Evolutionary conservation across 2,888 invertebrate species (phyloP), one percentile per base, ranked within the genome.

Genomic region (Eubasilissa splendida): DNA sequence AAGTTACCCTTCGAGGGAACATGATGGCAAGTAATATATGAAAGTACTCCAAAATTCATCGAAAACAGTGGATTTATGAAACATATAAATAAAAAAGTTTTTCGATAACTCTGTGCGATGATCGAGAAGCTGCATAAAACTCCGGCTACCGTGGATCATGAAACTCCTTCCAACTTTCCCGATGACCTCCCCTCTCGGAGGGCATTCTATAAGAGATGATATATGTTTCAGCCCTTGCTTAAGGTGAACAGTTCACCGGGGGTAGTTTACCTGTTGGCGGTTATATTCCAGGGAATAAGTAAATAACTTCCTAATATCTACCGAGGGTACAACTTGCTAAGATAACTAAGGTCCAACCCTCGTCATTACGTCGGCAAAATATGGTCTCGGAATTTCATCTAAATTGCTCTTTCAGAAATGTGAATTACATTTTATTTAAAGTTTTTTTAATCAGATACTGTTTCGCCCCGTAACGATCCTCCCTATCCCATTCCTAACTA

Each of bases 201-300:
- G 5, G 33, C 68, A 7, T 68, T 52, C 50, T 68, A 14, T 68
- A 68, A 50, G 33, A 9, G 50, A 52, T 52, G 52, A 9, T 68
- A 68, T 68, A 14, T 50, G 68, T 50, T n/a, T 50, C 68, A 12
- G 52, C 14, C 14, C 52, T 50, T n/a, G 10, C 56, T n/a, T 11
- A 54, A 71, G 71, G 71, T 54, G 53, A 71, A 11, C n/a, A 56
- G 33, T 71, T 71, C 56, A 71, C 52, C 33, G 22, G 54, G 56
- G 71, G 33, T 71, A 71, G 71, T 71, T 56, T 65, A 56, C 76
- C 68, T 63, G 60, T 81, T 65, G 54, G 77, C 75, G 70, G 68
- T 82, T 82, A 80, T 77, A 52, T 75, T 77, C 60, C 7, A 22
- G 50, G 80, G 74, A 80, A 75, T 81, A 77, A 63, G 82, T 80